A percentile compares a stretch with the other conserved stretches of the same genome.
Conservation (phyloP, 2,888 invertebrate genomes). For the Sipunculus nudus region DNA sequence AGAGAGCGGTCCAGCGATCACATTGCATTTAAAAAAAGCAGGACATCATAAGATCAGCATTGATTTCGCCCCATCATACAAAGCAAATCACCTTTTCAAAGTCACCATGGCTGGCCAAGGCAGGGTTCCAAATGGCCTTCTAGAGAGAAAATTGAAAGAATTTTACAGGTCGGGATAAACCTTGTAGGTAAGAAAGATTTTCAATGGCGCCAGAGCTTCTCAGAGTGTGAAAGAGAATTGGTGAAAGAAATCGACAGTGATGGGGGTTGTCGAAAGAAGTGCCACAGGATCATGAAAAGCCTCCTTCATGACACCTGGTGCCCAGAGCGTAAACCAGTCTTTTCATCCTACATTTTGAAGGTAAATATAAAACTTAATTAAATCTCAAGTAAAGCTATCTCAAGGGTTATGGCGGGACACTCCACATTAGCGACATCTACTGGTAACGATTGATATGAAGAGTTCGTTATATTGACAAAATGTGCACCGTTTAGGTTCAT, state of each 20-base stretch:
- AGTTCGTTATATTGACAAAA: too few relatives aligned
- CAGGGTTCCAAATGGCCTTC: slow-evolving; percentile 16
- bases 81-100: slow-evolving; percentile 9
- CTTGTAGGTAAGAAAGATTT: slow-evolving; percentile 23
- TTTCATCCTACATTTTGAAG: too few relatives aligned
- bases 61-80: slow-evolving; percentile 12
- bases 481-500: too few relatives aligned
- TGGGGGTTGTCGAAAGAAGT: slow-evolving; percentile 24
- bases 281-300: slow-evolving; percentile 29
- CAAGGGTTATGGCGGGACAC: too few relatives aligned
- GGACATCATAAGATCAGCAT: neutral
- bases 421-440: too few relatives aligned
- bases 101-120: slow-evolving; percentile 14
- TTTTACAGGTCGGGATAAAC: slow-evolving; percentile 13
- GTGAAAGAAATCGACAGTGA: slow-evolving; percentile 21
- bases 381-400: too few relatives aligned
- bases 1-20: slow-evolving; percentile 11
- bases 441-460: too few relatives aligned
- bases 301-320: too few relatives aligned
- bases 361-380: too few relatives aligned
- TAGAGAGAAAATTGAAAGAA: slow-evolving; percentile 8
- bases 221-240: slow-evolving; percentile 20
- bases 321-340: too few relatives aligned
- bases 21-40: neutral
- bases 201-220: slow-evolving; percentile 17